Percentiles rank a stretch among this genome's conserved stretches.
Evolutionary conservation across 2,797 vertebrate species (phyloP).

Genomic region (Acrossocheilus wenchowensis): DNA sequence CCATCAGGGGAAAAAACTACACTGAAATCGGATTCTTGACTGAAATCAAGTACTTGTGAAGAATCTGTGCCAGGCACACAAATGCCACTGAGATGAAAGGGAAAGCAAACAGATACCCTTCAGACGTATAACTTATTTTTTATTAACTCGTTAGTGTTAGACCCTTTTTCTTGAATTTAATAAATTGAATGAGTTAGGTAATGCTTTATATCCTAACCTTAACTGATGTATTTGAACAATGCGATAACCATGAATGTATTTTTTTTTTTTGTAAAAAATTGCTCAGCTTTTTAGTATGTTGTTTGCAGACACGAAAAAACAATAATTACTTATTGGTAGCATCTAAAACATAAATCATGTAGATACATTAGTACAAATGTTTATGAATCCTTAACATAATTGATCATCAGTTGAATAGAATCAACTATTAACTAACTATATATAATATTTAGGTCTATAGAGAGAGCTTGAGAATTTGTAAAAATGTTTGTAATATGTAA

Average conservation of each 20-base stretch:
- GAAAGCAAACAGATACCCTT: not conserved
- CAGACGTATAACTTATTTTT: not conserved
- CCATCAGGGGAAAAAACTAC: no score
- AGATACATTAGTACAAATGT: not conserved
- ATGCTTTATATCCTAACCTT: no score
- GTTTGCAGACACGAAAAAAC: not conserved
- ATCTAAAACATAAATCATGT: not conserved
- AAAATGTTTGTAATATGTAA: not conserved
- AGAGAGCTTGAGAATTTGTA: not conserved
- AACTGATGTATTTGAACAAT: no score
- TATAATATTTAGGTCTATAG: not conserved
- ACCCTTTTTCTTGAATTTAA: no score
- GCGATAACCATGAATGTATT: no score
- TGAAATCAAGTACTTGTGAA: not conserved
- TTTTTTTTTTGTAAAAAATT: not conserved
- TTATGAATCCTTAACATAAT: not conserved
- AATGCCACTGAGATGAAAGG: not conserved
- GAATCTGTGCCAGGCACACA: not conserved
- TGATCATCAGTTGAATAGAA: not conserved
- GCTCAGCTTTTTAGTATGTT: not conserved
- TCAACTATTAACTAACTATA: not conserved
- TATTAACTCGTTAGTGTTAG: no score
- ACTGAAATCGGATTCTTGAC: no score
- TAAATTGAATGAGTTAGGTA: no score
- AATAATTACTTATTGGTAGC: not conserved